phyloP scores from a whole-genome alignment of 2,888 invertebrate genomes.

The Panopea generosa region DNA sequence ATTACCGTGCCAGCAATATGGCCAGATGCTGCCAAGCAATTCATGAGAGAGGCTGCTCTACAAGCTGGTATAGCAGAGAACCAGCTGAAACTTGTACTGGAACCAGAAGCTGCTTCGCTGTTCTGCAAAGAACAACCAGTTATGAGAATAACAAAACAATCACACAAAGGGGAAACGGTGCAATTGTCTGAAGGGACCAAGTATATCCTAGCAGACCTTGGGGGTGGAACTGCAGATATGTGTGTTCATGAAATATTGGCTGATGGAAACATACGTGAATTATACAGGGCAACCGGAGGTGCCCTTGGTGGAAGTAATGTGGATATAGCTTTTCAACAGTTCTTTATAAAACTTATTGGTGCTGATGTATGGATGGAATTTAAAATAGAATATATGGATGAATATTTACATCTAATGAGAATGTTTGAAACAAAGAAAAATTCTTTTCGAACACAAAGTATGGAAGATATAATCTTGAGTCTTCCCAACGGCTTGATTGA shows the following conservation, averaged over 20 bases:
- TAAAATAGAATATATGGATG: constrained; percentile 14
- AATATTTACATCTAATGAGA: constrained; percentile 21
- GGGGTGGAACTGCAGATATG: constrained; percentile 35
- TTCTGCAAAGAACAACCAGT: constrained; percentile 24
- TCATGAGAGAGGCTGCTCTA: constrained; percentile 45
- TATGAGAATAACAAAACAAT: not conserved
- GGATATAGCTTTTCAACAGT: constrained; percentile 10
- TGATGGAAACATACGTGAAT: constrained; percentile 16
- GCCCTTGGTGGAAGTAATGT: constrained; percentile 23
- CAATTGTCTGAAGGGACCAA: constrained; percentile 17
- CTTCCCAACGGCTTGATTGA: not conserved
- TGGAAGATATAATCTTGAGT: constrained; percentile 8
- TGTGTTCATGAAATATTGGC: constrained; percentile 32
- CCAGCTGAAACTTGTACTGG: constrained; percentile 27
- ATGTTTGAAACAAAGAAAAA: constrained; percentile 33
- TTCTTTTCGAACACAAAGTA: not conserved
- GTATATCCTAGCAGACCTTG: constrained; percentile 41
- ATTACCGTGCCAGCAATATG: constrained; percentile 41
- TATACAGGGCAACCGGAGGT: constrained; percentile 29
- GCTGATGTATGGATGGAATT: constrained; percentile 14
- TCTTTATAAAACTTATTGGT: constrained; percentile 21
- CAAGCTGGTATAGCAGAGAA: constrained; percentile 33
- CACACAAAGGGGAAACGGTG: not conserved
- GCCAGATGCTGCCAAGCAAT: constrained; percentile 46
- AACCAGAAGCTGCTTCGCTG: constrained; percentile 54